phyloP scores from a whole-genome alignment of 2,797 vertebrate genomes.

The Silurus aristotelis region DNA sequence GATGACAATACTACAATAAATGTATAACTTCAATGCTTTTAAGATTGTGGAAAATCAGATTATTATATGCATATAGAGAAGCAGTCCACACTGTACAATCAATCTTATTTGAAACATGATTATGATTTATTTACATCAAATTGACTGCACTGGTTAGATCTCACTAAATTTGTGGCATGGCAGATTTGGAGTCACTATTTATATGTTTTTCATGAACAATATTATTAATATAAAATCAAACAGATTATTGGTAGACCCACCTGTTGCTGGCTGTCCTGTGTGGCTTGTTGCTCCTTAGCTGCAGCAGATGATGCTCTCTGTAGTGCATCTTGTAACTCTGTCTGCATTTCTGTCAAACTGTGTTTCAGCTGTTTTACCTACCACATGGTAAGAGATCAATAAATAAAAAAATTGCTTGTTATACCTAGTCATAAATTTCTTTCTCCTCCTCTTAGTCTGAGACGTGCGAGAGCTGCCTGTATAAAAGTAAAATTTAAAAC shows the following conservation, averaged over 20 bases:
- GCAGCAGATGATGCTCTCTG: slow-evolving; percentile 84
- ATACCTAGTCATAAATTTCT: neutral
- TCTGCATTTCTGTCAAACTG: slow-evolving; percentile 81
- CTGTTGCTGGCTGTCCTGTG: slow-evolving; percentile 89
- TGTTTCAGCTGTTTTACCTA: slow-evolving; percentile 88
- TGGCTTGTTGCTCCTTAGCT: slow-evolving; percentile 86
- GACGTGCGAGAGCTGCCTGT: neutral
- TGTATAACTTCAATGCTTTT: neutral
- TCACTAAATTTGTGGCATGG: neutral
- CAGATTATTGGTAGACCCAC: slow-evolving; percentile 62
- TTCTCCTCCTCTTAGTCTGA: neutral
- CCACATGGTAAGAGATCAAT: neutral
- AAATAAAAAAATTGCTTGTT: neutral
- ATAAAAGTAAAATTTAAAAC: neutral
- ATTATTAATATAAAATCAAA: neutral
- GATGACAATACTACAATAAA: neutral
- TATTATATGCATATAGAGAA: neutral
- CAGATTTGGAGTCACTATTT: neutral
- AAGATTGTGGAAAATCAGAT: neutral
- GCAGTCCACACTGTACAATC: neutral
- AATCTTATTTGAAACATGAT: neutral
- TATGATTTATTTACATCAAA: neutral
- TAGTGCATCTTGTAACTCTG: slow-evolving; percentile 89
- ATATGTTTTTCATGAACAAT: neutral
- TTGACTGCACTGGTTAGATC: neutral